Evolutionary conservation across 2,797 vertebrate species (phyloP), one percentile per base, ranked within the genome.

Genomic region (Spea hammondii): DNA sequence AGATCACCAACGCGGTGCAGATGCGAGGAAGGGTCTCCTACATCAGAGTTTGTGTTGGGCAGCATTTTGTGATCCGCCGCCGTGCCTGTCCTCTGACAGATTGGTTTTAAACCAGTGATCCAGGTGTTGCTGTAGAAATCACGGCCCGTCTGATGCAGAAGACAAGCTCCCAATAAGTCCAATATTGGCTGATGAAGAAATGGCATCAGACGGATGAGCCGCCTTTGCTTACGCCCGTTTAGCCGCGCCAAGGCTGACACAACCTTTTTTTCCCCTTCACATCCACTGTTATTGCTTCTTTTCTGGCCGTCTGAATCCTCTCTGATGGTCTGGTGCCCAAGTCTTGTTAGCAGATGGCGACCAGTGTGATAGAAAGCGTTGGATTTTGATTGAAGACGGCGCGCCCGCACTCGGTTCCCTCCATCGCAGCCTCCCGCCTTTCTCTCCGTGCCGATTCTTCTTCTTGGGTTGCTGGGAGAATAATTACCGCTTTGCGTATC

Each of bases 261-360:
- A n/a, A 8, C 1, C 67, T 69, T 9, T 12, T 14, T 6, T 51
- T 17, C 10, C 17, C 67, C 44, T 1, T 48, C 67, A 69, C 67
- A 69, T 69, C 67, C 53, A 49, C 48, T 51, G 48, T 51, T 69
- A 49, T 69, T 69, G 13, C 48, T 62, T 2, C 32, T 62, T 62
- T 69, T 9, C 12, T 17, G 13, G 46, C 13, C 5, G 1, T 62
- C 32, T 62, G 5, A 51, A 8, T 69, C 48, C 67, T 32, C 67
- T 32, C n/a, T 14, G 6, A 53, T 53, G 48, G 48, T 51, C 67
- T 49, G 5, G 5, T 17, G 67, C 48, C 9, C 14, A 8, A 45
- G 67, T 13, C 67, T 32, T 69, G 48, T 69, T 51, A 51, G 49
- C 67, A 69, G 67, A 69, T 51, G 67, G 67, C 6, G 49, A 12